phyloP scores from a whole-genome alignment of 2,113 vertebrate species.

The Leptodactylus fuscus region DNA sequence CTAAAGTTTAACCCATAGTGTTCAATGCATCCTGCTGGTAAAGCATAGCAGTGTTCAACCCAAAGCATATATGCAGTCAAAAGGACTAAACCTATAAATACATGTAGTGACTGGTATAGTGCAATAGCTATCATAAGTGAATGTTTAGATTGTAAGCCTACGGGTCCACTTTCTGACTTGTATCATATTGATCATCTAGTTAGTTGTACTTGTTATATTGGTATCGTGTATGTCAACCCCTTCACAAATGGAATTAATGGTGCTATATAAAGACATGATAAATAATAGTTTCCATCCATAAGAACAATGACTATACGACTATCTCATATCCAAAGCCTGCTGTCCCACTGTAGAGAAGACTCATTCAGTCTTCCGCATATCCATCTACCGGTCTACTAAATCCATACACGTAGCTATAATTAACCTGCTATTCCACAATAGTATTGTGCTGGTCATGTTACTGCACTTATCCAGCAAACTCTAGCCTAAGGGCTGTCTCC shows the following conservation, averaged over 20 bases:
- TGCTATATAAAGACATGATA: too few species aligned
- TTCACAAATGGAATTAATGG: too few species aligned
- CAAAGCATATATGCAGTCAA: too few species aligned
- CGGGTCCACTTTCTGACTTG: too few species aligned
- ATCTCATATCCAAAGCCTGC: neutral
- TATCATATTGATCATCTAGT: too few species aligned
- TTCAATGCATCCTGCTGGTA: neutral
- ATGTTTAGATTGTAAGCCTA: too few species aligned
- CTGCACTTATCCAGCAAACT: neutral
- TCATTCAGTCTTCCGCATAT: neutral
- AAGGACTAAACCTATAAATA: too few species aligned
- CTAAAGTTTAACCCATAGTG: neutral
- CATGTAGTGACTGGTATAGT: neutral
- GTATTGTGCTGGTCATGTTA: constrained; percentile 1
- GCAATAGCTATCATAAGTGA: too few species aligned
- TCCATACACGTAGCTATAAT: neutral
- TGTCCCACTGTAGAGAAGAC: neutral
- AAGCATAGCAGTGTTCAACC: too few species aligned
- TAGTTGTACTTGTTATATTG: too few species aligned
- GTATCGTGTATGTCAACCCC: too few species aligned
- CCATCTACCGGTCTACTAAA: neutral
- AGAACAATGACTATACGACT: neutral
- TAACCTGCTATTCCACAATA: neutral
- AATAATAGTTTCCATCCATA: too few species aligned
- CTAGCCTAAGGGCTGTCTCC: neutral